Evolutionary conservation across 2,888 invertebrate genomes (phyloP), one percentile per base, ranked within the genome.

Genomic region (Xanthia icteritia): DNA sequence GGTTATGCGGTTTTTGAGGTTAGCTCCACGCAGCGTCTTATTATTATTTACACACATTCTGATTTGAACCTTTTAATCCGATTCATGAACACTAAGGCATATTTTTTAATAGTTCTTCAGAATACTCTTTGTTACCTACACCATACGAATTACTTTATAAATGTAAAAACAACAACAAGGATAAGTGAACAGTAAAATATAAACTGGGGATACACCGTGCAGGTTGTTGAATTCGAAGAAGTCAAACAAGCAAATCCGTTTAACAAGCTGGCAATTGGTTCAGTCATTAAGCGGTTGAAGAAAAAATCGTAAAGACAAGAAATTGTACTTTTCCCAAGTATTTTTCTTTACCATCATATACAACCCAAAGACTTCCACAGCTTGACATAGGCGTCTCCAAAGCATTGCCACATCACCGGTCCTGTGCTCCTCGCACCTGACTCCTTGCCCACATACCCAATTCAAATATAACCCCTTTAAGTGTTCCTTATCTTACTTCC

Each of bases 401-500:
- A 51, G 13, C 9, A 15, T 39, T 5, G 5, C 8, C 31, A 73
- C 6, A 36, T 36, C 0, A 3, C 36, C 8, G 23, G n/a, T 45
- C 5, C n/a, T 27, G 6, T 8, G n/a, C 20, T 75, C 15, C 48
- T 60, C 27, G 11, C 20, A 6, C 0, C 23, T 6, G 5, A 66
- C 39, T 70, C 54, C 1, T 68, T 27, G 13, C 13, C n/a, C n/a
- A 61, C 6, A 15, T 39, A 15, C 23, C 8, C 0, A 36, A 27
- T 39, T 27, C 17, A 13, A 60, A n/a, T n/a, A 68, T n/a, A n/a
- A n/a, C 20, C 13, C 27, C 17, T 63, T 27, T 39, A 61, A 31
- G 8, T 31, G 0, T 45, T 51, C 17, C 17, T 5, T 27, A 20
- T 60, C 0, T 15, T 42, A 39, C 39, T 91, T 90, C 20, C 93